Conservation (phyloP, 2,797 vertebrate species). For the Psittacula echo region DNA sequence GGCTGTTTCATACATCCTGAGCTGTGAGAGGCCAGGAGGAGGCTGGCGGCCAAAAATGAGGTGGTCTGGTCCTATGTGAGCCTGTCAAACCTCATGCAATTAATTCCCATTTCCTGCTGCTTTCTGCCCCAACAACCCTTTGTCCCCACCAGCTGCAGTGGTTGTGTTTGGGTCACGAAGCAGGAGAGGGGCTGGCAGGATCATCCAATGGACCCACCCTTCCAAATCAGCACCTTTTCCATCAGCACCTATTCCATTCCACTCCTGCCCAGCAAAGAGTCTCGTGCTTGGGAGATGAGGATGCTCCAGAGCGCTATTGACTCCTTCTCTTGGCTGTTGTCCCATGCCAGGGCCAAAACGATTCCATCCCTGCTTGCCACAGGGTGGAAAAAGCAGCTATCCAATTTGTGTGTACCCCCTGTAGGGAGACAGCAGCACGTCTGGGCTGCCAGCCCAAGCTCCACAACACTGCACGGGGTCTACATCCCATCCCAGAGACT, state of each 20-base stretch:
- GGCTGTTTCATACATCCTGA: neutral
- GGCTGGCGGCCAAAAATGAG: neutral
- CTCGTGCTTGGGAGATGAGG: fast-evolving
- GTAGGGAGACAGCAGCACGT: fast-evolving
- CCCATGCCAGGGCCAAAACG: neutral
- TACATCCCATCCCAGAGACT: neutral
- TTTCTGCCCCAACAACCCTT: neutral
- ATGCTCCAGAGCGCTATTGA: neutral
- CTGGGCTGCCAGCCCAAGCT: neutral
- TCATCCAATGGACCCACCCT: neutral
- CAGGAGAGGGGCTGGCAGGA: neutral
- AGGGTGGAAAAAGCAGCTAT: neutral
- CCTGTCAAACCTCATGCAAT: neutral
- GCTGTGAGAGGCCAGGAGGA: neutral
- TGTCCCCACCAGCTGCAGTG: neutral
- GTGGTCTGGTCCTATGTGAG: neutral
- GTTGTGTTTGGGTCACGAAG: neutral
- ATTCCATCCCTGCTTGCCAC: neutral
- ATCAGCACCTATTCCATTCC: neutral
- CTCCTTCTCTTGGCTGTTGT: neutral
- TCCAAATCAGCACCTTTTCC: neutral
- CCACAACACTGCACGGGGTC: fast-evolving
- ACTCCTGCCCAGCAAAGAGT: fast-evolving
- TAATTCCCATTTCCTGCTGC: neutral
- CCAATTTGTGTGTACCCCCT: neutral